A percentile compares a stretch with the other conserved stretches of the same genome.
phyloP scores from a whole-genome alignment of 2,888 invertebrate genomes.

The Trisateles emortualis region DNA sequence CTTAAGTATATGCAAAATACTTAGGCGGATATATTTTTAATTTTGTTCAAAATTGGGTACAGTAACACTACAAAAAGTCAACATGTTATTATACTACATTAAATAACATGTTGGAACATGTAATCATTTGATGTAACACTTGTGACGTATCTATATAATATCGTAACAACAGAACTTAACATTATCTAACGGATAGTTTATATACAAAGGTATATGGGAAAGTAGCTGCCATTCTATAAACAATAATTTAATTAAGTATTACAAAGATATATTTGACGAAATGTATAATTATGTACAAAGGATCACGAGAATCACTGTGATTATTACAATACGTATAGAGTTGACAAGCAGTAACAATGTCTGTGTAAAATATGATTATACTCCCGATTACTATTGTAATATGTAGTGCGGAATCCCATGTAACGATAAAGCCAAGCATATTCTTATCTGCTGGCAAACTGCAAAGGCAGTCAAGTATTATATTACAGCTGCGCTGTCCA shows the following conservation, averaged over 20 bases:
- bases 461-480: no score
- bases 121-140: slow-evolving; percentile 47
- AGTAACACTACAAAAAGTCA: slow-evolving; percentile 46
- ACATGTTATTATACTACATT: slow-evolving; percentile 16
- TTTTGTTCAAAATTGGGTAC: slow-evolving; percentile 40
- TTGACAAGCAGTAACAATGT: no score
- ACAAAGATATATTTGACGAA: slow-evolving; percentile 32
- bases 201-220: slow-evolving; percentile 28
- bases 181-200: slow-evolving; percentile 28
- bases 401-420: no score
- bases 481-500: no score
- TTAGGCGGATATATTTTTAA: slow-evolving; percentile 43
- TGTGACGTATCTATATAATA: slow-evolving; percentile 40
- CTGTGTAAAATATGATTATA: no score
- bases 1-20: slow-evolving; percentile 29
- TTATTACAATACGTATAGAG: not conserved
- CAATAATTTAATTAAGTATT: slow-evolving; percentile 30
- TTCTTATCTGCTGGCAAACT: no score
- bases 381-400: no score
- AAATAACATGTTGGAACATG: slow-evolving; percentile 51
- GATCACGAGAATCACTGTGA: slow-evolving; percentile 19
- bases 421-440: no score
- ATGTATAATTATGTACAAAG: slow-evolving; percentile 44
- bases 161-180: slow-evolving; percentile 30
- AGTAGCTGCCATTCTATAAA: slow-evolving; percentile 34